Evolutionary conservation across 2,113 vertebrate genomes (phyloP), one percentile per base, ranked within the genome.

Genomic region (Corvus cornix): DNA sequence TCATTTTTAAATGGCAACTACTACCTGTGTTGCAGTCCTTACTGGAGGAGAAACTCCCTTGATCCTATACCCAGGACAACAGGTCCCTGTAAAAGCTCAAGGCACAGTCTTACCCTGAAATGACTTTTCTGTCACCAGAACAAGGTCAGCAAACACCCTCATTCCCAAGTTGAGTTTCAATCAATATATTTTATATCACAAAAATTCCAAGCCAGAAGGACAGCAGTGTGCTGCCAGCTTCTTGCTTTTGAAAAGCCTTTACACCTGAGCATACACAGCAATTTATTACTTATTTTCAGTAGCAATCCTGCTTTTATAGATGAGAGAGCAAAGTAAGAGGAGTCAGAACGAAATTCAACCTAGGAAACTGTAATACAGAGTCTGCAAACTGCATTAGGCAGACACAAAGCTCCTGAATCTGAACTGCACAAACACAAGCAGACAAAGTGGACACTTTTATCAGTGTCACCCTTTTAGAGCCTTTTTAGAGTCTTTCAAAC

Each of bases 101-200:
- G 60, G 68, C 89, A 82, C 55, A 86, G 14, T 60, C 69, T 97
- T 68, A 93, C 68, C 59, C 90, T 39, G 8, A 76, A 66, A 62
- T 48, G 14, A 60, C 68, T 75, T 84, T 68, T 56, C 49, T 84
- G 67, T 31, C 59, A 13, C 11, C 66, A 62, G 23, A 90, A 56
- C 41, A 72, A 95, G 49, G 91, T 85, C 94, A 92, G 85, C 75
- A 83, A 94, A 85, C 37, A 37, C 33, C 46, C 53, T 86, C 33
- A 11, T 64, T 89, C 59, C 62, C 62, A 53, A 4, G 20, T 89
- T 90, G 44, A 64, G 37, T 51, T 94, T 78, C 52, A 78, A 37
- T 84, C 67, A 33, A 59, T 72, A 33, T 31, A n/a, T 48, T 52
- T 37, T 51, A 70, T 52, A 37, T 44, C 55, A 48, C 58, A 51